Evolutionary conservation across 2,888 invertebrate species (phyloP).

Genomic region (Bruchidius siliquastri): DNA sequence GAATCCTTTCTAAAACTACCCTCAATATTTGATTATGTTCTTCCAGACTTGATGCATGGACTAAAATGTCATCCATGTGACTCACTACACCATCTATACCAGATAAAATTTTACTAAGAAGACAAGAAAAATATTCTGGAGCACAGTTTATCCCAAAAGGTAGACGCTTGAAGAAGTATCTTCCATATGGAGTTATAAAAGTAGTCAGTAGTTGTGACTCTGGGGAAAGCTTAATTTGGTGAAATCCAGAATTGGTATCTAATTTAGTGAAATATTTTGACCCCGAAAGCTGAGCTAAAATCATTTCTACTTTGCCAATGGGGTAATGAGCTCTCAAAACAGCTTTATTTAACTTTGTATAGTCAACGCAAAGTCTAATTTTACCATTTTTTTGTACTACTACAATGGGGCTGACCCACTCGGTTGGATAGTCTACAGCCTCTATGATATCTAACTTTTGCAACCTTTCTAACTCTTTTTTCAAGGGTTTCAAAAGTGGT

Average conservation of each 20-base stretch:
- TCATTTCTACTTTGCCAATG: constrained; percentile 28
- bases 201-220: constrained; percentile 15
- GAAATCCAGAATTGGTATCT: constrained; percentile 17
- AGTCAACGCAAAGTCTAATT: constrained; percentile 20
- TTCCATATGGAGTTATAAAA: constrained; percentile 20
- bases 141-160: constrained; percentile 18
- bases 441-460: constrained; percentile 18
- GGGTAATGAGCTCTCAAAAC: constrained; percentile 25
- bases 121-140: constrained; percentile 15
- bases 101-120: constrained; percentile 11
- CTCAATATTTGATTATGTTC: constrained; percentile 23
- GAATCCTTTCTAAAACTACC: constrained; percentile 22
- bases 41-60: constrained; percentile 19
- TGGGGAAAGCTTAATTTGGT: constrained; percentile 13
- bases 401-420: constrained; percentile 19
- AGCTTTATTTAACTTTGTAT: constrained; percentile 18
- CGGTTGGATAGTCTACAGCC: constrained; percentile 14
- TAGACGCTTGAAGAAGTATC: constrained; percentile 14
- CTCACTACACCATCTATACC: constrained; percentile 14
- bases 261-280: constrained; percentile 22
- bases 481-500: constrained; percentile 20
- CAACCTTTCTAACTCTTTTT: constrained; percentile 17
- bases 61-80: constrained; percentile 19
- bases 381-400: constrained; percentile 15
- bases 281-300: constrained; percentile 21